Percentiles rank a stretch among this genome's conserved stretches.
Evolutionary conservation across 1,140 invertebrate genomes (phyloP).

Genomic region (Olivierus martensii): DNA sequence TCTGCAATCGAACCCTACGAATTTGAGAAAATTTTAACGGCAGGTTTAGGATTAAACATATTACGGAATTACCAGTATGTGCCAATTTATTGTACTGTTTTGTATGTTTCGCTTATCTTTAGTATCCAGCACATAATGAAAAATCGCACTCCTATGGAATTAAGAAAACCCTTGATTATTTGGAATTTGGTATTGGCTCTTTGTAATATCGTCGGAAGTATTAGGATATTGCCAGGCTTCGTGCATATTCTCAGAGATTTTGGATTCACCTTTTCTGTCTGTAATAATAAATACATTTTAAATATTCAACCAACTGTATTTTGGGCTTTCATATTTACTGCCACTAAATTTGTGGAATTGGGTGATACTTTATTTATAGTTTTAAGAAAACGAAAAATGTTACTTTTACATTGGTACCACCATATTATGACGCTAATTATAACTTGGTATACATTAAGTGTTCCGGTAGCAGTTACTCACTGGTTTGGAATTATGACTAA

Average conservation of each 20-base stretch:
- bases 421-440: constrained; percentile 65
- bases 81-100: no score
- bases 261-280: constrained; percentile 86
- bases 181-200: constrained; percentile 87
- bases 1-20: no score
- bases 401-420: constrained; percentile 88
- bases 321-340: constrained; percentile 90
- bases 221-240: constrained; percentile 73
- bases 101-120: no score
- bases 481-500: constrained; percentile 99
- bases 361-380: constrained; percentile 96
- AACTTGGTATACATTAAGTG: constrained; percentile 93
- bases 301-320: constrained; percentile 78
- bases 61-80: no score
- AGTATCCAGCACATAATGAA: no score
- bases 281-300: constrained; percentile 78
- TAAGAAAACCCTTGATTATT: constrained; percentile 62
- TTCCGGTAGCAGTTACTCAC: constrained; percentile 85
- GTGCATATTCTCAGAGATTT: constrained; percentile 67
- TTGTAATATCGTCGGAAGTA: constrained; percentile 85
- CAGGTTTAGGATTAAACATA: no score
- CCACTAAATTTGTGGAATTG: constrained; percentile 83
- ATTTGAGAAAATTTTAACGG: no score
- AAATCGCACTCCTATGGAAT: no score
- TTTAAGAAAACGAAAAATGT: constrained; percentile 85